phyloP scores from a whole-genome alignment of 2,797 vertebrate species.

The Anas bahamensis region DNA sequence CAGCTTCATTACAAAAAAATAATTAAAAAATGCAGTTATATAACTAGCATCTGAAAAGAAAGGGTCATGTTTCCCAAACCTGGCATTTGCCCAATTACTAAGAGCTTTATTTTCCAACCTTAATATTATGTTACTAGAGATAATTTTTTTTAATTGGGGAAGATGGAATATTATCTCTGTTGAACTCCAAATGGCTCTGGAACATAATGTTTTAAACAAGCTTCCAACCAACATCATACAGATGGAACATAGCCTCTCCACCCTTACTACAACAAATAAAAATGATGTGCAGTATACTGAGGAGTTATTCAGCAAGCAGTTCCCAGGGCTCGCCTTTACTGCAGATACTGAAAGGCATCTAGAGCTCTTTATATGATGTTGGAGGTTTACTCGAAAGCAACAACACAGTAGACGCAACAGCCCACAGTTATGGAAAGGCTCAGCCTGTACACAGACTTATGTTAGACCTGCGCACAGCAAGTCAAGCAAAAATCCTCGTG shows the following conservation, averaged over 20 bases:
- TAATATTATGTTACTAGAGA: not conserved
- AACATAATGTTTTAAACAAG: not conserved
- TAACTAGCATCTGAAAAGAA: not conserved
- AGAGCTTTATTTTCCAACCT: not conserved
- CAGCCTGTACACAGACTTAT: not conserved
- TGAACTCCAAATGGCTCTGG: not conserved
- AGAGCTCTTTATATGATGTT: not conserved
- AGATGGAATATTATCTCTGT: not conserved
- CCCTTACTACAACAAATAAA: constrained; percentile 17
- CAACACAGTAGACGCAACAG: not conserved
- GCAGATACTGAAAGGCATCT: not conserved
- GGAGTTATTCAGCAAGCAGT: not conserved
- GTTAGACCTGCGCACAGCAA: not conserved
- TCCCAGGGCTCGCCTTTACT: constrained; percentile 15
- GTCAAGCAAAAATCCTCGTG: not conserved
- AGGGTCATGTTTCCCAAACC: not conserved
- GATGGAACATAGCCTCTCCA: not conserved
- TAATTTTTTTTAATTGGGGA: not conserved
- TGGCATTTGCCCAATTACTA: not conserved
- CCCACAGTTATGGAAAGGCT: not conserved
- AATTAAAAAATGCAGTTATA: not conserved
- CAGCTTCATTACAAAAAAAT: not conserved
- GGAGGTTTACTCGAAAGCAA: not conserved
- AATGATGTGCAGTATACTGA: not conserved
- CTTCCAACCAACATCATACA: not conserved